Base-by-base conservation (phyloP, 2,888 invertebrate genomes). In the Parthenolecanium corni region DNA sequence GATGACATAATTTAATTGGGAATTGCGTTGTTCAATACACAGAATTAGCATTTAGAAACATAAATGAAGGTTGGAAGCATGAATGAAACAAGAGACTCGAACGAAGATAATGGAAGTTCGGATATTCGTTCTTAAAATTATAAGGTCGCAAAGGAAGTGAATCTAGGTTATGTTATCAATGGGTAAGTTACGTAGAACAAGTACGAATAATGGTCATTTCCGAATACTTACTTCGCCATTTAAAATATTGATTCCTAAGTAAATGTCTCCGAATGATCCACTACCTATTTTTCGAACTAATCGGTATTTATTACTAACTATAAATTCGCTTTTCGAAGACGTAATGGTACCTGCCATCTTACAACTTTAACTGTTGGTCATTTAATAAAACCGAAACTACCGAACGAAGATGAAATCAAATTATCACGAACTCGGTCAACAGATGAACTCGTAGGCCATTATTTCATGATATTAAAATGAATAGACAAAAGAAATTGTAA, bases 231-330 rank as follows among this genome's bases (percentile, higher is more conserved):
- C 87, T 84, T 90, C 91, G 76, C 90, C 90, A 80, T 86, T 89
- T 74, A 83, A 81, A 74, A 87, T 82, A 79, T 90, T 88, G 79
- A 90, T 87, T 69, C 90, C 96, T 76, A 97, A 80, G 79, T 92
- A 97, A 76, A 98, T 97, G 79, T 97, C 97, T 73, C 98, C 98
- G 76, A 98, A 98, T 69, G 97, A 97, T 70, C 98, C 98, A 77
- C 94, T 94, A 72, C 97, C 94, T 76, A 97, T 93, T 83, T 68
- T 68, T 54, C 68, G 66, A 47, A 69, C 85, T 73, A 96, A 82
- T 76, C 93, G 86, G 80, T 93, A 96, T 79, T 89, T 92, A 72
- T 88, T 89, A 75, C 89, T 89, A 75, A 92, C 85, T 75, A 89
- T 81, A 76, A 89, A 84, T 76, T 89, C 89, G 73, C 77, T 78